Base-by-base conservation (phyloP, 30 jellyfish, hydroid and myxozoan species). In the Nemopilema nomurai region DNA sequence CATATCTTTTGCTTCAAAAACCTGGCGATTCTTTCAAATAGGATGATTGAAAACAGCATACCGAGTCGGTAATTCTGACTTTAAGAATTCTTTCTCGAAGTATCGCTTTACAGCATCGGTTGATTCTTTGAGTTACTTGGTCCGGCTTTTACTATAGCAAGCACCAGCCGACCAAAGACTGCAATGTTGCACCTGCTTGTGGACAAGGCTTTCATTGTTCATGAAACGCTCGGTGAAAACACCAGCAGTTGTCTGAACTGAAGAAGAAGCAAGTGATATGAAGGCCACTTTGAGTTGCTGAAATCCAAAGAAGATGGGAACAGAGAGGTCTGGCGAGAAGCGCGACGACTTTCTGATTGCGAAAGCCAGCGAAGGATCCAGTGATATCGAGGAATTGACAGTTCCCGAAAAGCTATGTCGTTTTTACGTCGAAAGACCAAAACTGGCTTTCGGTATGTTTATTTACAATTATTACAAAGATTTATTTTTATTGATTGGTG, bases 361-460 rank as follows among this genome's bases (percentile, higher is more conserved):
- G 27, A 82, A 82, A 50, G 76, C 23, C 66, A 28, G 66, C n/a
- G 83, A 82, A 24, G 71, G 23, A 26, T 25, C 77, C 9, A 22
- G 51, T 49, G 77, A 30, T 7, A 27, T 64, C 8, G 84, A 65
- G 20, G 89, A 83, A 70, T 73, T 83, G 63, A 70, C 92, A 57
- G 17, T 83, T 29, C 92, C 90, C 18, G 97, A 90, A 28, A 77
- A 76, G 28, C 83, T 92, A 8, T 92, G 98, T 75, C 89, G 85
- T 26, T 87, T 86, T 62, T 92, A 92, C 80, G 92, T 92, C 20
- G 70, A 92, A 66, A 82, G 87, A 64, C 98, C 98, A 20, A 92
- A 92, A 76, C 8, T 87, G 32, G 92, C 98, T 16, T 92, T 92
- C 77, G 96, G 98, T 92, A 87, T 51, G 94, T 63, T 29, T 28